These are phyloP conservation scores for Lagocephalus sceleratus DNA, from an alignment of 2,797 vertebrate species.

Conservation along the genomic window DNA sequence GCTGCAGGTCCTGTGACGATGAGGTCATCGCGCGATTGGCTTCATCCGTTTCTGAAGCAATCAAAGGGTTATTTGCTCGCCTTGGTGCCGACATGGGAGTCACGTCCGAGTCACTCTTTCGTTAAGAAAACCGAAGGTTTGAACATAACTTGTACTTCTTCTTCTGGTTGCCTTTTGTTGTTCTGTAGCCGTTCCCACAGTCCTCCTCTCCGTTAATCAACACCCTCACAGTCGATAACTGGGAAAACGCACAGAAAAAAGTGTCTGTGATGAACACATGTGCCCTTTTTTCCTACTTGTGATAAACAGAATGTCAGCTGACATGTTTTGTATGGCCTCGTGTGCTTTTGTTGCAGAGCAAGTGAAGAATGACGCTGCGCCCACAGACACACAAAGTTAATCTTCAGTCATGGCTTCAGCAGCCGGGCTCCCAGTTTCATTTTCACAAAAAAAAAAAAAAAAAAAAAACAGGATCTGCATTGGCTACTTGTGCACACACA, in stretches of 20 bases:
- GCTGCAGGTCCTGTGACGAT: background rate
- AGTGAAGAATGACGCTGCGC: no score
- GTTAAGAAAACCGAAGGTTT: background rate
- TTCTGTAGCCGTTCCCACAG: conserved; percentile 9
- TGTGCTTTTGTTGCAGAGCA: no score
- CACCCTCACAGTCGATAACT: conserved; percentile 26
- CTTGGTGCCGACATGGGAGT: no score
- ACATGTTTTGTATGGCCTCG: no score
- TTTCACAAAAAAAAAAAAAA: no score
- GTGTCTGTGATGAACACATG: background rate
- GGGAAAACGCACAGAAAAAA: background rate
- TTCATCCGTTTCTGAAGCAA: background rate
- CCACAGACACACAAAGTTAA: background rate
- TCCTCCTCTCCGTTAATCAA: conserved; percentile 22
- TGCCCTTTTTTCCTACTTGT: no score
- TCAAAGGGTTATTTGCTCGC: background rate
- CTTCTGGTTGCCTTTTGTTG: conserved; percentile 7
- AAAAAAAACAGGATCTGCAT: no score
- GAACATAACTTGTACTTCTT: background rate
- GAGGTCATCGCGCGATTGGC: background rate
- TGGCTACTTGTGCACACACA: no score
- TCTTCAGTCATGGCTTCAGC: conserved; percentile 30
- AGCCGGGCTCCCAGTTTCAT: conserved; percentile 6
- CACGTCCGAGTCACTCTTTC: background rate
- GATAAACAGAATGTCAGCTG: no score